Percentiles rank a stretch among this genome's conserved stretches.
These are phyloP conservation scores for Camponotus fellah DNA, from an alignment of 2,888 invertebrate species.

Conservation along the genomic window DNA sequence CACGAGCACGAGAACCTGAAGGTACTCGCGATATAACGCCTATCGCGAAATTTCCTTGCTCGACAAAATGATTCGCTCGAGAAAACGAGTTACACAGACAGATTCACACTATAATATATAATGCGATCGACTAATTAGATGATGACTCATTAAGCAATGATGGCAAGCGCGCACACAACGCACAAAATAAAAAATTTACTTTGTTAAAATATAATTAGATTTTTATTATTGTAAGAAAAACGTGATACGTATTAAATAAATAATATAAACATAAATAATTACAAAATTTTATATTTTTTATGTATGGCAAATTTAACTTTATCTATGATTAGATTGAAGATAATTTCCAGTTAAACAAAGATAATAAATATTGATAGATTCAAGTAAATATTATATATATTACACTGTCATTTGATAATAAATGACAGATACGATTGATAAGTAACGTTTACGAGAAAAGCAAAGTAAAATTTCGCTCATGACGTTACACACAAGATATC, in stretches of 20 bases:
- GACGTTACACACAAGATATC: background rate
- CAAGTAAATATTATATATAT: background rate
- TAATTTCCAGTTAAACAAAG: background rate
- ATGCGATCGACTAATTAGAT: conserved; percentile 61
- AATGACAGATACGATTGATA: background rate
- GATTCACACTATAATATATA: conserved; percentile 58
- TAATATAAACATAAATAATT: background rate
- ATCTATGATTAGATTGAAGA: background rate
- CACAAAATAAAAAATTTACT: background rate
- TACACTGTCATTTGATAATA: background rate
- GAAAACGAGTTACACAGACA: conserved; percentile 53
- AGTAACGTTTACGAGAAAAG: background rate
- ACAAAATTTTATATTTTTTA: background rate
- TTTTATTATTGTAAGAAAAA: background rate
- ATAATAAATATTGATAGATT: background rate
- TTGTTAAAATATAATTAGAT: conserved; percentile 13
- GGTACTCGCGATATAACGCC: conserved; percentile 20
- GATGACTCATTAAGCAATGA: conserved; percentile 29
- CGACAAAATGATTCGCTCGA: conserved; percentile 42
- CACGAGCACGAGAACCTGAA: conserved; percentile 37
- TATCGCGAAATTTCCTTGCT: conserved; percentile 32
- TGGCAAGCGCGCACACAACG: background rate
- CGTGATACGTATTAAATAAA: background rate
- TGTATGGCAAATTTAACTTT: background rate
- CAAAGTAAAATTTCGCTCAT: background rate